Evolutionary conservation across 1,140 invertebrate species (phyloP).

Genomic region (Heterodera schachtii): DNA sequence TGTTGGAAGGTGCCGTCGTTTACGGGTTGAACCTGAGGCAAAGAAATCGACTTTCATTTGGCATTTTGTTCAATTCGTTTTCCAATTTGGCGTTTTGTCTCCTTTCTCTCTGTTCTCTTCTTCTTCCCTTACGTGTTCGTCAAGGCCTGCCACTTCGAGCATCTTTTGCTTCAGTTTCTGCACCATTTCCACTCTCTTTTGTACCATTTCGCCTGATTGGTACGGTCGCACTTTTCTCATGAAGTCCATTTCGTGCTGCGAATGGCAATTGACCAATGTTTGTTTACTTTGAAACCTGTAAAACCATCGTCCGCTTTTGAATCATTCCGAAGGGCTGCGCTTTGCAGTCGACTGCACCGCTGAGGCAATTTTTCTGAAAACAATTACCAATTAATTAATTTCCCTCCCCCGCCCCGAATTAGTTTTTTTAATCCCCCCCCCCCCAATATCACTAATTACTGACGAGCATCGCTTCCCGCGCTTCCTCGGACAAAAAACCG

Average conservation of each 20-base stretch:
- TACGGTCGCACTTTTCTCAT: conserved; percentile 34
- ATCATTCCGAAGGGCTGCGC: conserved; percentile 31
- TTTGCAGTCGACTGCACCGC: conserved; percentile 41
- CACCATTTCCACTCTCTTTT: conserved; percentile 52
- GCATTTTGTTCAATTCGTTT: no score
- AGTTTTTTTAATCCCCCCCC: background rate
- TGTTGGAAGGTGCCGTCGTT: conserved; percentile 58
- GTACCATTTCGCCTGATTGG: conserved; percentile 23
- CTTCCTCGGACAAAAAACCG: conserved; percentile 38
- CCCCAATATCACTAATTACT: no score
- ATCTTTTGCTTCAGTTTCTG: conserved; percentile 43
- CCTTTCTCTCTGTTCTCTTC: no score
- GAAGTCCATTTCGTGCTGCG: conserved; percentile 42
- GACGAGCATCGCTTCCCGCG: conserved; percentile 36
- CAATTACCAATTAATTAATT: no score
- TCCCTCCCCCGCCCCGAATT: no score
- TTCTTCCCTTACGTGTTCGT: conserved; percentile 32
- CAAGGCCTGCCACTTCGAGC: conserved; percentile 46
- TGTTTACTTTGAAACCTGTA: conserved; percentile 4
- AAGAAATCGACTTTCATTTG: no score
- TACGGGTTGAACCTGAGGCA: conserved; percentile 38
- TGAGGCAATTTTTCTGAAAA: conserved; percentile 45
- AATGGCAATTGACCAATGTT: background rate
- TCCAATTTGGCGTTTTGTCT: no score
- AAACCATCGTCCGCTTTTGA: conserved; percentile 36